Evolutionary conservation across 2,888 invertebrate species (phyloP).

Genomic region (Drosophila kanekoi): DNA sequence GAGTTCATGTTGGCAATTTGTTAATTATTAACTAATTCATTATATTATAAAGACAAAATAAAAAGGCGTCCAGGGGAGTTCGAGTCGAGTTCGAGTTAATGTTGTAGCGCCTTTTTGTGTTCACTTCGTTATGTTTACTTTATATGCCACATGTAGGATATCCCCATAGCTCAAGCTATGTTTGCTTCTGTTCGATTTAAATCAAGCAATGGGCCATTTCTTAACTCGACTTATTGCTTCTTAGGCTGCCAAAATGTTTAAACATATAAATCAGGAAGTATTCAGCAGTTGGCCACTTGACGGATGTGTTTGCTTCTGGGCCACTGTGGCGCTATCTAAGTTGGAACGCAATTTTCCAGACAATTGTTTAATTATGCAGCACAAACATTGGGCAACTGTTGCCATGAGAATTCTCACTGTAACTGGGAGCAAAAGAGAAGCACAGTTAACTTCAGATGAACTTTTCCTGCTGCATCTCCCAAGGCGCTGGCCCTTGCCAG

Average conservation of each 20-base stretch:
- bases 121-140: too few species aligned
- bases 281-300: conserved; percentile 18
- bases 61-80: too few species aligned
- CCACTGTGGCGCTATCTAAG: conserved; percentile 19
- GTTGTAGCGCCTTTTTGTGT: too few species aligned
- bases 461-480: conserved; percentile 40
- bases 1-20: neutral
- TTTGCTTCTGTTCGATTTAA: neutral
- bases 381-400: conserved; percentile 60
- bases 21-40: too few species aligned
- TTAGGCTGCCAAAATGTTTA: neutral
- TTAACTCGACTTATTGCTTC: neutral
- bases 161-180: too few species aligned
- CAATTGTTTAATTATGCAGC: conserved; percentile 73
- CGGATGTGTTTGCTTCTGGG: conserved; percentile 18
- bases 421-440: conserved; percentile 5
- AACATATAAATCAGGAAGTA: conserved; percentile 4
- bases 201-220: neutral
- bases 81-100: too few species aligned
- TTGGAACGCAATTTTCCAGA: conserved; percentile 59
- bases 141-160: too few species aligned
- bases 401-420: conserved; percentile 11
- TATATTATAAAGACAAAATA: too few species aligned
- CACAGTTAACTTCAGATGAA: conserved; percentile 38
- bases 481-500: conserved; percentile 15